phyloP scores from a whole-genome alignment of 1,140 invertebrate genomes.

The Papilio polyxenes region DNA sequence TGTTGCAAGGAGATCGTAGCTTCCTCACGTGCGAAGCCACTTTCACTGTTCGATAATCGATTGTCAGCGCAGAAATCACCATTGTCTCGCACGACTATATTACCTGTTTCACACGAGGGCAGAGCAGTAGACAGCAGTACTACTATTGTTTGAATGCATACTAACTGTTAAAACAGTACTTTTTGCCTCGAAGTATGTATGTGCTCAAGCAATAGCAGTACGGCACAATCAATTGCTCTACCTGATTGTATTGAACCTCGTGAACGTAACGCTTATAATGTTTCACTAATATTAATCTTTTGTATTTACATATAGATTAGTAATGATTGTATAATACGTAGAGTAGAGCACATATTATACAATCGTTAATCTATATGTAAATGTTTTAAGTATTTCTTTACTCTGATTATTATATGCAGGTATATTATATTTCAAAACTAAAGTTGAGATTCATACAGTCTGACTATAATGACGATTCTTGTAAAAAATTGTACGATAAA shows the following conservation, averaged over 20 bases:
- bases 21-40: slow-evolving; percentile 52
- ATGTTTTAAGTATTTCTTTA: background rate
- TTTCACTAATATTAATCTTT: background rate
- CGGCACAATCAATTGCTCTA: background rate
- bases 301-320: background rate
- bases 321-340: slow-evolving; percentile 1
- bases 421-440: no score
- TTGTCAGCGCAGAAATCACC: slow-evolving; percentile 28
- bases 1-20: slow-evolving; percentile 42
- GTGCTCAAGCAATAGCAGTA: background rate
- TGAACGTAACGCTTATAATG: background rate
- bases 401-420: no score
- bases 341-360: background rate
- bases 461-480: background rate
- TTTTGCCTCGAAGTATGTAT: background rate
- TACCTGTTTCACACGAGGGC: background rate
- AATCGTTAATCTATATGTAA: background rate
- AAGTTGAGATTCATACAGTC: background rate
- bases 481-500: background rate
- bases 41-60: slow-evolving; percentile 56
- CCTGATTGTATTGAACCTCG: no score
- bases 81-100: slow-evolving; percentile 12
- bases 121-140: background rate
- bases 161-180: background rate
- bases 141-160: background rate